Evolutionary conservation across 2,113 vertebrate species (phyloP).

Genomic region (Empidonax alnorum): DNA sequence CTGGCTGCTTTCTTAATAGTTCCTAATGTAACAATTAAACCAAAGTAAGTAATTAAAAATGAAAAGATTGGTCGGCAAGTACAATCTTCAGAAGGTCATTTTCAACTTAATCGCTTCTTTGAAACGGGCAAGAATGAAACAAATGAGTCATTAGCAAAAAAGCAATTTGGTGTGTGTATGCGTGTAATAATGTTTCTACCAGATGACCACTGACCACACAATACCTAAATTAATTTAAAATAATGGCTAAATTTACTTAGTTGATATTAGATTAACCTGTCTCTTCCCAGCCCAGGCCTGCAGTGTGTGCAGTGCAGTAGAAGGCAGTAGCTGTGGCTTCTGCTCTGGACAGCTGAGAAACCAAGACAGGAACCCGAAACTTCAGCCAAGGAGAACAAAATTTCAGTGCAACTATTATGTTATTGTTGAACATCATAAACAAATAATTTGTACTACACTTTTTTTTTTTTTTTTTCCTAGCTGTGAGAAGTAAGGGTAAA

Average conservation of each 20-base stretch:
- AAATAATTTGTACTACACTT: background rate
- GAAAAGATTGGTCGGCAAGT: conserved; percentile 51
- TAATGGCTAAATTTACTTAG: conserved; percentile 3
- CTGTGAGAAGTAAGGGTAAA: background rate
- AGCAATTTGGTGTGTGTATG: background rate
- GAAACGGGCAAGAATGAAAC: conserved; percentile 27
- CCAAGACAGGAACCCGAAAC: background rate
- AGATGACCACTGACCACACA: conserved; percentile 10
- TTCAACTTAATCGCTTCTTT: conserved; percentile 45
- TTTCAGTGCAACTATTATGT: background rate
- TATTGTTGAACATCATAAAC: background rate
- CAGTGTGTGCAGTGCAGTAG: background rate
- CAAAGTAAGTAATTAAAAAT: conserved; percentile 69
- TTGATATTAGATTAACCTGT: background rate
- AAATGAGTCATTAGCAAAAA: conserved; percentile 52
- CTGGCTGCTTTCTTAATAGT: conserved; percentile 65
- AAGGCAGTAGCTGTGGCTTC: background rate
- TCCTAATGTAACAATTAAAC: conserved; percentile 66
- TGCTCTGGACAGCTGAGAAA: background rate
- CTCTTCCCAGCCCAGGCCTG: background rate
- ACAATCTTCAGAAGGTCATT: conserved; percentile 59
- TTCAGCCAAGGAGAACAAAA: background rate
- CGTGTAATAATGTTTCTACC: background rate
- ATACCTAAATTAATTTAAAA: conserved; percentile 11
- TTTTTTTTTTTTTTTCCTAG: background rate